Conservation (phyloP, 2,113 vertebrate species). For the Thryonomys swinderianus region DNA sequence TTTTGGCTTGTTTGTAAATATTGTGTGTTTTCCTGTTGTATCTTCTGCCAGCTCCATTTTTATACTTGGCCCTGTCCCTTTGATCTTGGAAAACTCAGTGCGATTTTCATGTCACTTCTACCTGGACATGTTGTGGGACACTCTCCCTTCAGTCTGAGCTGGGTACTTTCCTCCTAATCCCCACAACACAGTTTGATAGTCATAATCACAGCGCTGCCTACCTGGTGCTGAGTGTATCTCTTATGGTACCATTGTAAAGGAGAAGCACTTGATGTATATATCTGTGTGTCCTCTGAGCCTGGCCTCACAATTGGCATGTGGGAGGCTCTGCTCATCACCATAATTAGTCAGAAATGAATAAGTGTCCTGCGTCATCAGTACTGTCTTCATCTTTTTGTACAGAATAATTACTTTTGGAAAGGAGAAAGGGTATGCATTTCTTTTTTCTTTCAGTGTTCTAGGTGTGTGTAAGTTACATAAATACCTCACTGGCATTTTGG, state of each 20-base stretch:
- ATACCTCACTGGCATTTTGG: neutral
- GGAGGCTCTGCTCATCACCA: neutral
- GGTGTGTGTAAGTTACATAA: neutral
- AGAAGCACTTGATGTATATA: neutral
- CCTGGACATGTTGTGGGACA: neutral
- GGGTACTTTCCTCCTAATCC: neutral
- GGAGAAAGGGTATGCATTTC: neutral
- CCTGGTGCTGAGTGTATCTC: neutral
- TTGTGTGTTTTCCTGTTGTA: neutral
- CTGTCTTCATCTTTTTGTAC: neutral
- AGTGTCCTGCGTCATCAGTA: neutral
- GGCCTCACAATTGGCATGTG: no score
- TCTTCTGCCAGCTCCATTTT: neutral
- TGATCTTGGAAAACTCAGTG: neutral
- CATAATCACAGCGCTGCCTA: neutral
- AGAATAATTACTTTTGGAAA: neutral
- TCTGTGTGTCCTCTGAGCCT: no score
- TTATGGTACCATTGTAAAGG: neutral
- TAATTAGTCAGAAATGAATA: neutral
- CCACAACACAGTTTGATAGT: neutral
- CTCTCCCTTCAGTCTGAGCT: no score
- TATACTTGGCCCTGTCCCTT: neutral
- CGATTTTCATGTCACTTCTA: neutral
- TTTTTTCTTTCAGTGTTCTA: neutral
- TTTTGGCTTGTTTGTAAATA: neutral